Percentiles rank a stretch among this genome's conserved stretches.
Conservation (phyloP, 37 sponge, comb jelly and placozoan genomes). For the Cliona cf. orientalis region DNA sequence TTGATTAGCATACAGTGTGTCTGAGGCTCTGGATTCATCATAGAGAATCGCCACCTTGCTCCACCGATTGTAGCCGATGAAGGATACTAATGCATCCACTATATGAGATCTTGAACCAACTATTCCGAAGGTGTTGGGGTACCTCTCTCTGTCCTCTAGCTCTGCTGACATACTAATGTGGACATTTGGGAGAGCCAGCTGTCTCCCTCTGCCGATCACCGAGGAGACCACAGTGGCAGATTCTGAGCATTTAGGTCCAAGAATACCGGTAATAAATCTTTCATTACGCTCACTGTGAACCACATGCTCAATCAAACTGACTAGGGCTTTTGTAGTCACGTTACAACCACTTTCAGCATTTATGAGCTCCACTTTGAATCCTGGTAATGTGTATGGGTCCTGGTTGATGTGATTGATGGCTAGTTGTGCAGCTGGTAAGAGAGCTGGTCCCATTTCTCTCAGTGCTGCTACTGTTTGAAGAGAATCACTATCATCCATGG, state of each 20-base stretch:
- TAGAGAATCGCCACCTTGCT: background rate
- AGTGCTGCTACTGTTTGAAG: too few relatives aligned
- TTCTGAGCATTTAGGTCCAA: conserved; percentile 26
- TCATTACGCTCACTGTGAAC: background rate
- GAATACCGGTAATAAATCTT: conserved; percentile 4
- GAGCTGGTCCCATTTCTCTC: conserved; percentile 3
- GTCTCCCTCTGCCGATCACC: too few relatives aligned
- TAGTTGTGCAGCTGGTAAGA: conserved; percentile 7
- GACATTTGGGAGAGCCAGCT: too few relatives aligned
- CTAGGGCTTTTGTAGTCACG: background rate
- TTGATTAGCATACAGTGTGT: too few relatives aligned
- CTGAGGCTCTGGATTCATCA: background rate
- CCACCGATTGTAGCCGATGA: background rate
- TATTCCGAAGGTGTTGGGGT: conserved; percentile 5
- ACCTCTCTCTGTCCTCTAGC: background rate
- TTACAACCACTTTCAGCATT: conserved; percentile 19
- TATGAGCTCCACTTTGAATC: conserved; percentile 5
- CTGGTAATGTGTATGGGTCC: background rate
- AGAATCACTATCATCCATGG: too few relatives aligned
- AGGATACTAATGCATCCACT: background rate
- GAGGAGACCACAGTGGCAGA: too few relatives aligned
- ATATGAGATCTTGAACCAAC: background rate
- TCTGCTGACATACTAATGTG: conserved; percentile 1
- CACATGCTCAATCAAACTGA: too few relatives aligned
- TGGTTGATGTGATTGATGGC: conserved; percentile 12